A percentile compares a stretch with the other conserved stretches of the same genome.
phyloP scores from a whole-genome alignment of 2,797 vertebrate genomes.

The Lagodon rhomboides region DNA sequence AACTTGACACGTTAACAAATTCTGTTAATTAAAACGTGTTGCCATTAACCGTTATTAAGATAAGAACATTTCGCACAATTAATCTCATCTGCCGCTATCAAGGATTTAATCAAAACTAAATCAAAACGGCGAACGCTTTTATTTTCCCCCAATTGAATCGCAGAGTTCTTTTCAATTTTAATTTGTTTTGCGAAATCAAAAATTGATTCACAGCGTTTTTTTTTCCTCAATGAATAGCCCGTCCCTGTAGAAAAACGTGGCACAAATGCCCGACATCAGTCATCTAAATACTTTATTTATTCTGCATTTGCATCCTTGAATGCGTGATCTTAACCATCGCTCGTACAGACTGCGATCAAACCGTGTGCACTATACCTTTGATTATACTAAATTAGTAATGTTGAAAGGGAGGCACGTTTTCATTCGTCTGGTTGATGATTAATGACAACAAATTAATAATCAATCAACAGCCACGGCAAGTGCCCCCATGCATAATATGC shows the following conservation, averaged over 20 bases:
- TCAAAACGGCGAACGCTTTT: conserved; percentile 2
- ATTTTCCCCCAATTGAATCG: neutral
- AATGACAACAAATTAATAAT: conserved; percentile 11
- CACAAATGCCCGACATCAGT: neutral
- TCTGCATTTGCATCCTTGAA: conserved; percentile 2
- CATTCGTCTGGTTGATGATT: neutral
- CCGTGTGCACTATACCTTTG: neutral
- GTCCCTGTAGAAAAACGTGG: neutral
- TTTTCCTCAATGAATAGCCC: neutral
- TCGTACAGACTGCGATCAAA: neutral
- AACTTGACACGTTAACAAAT: neutral
- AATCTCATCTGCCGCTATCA: neutral
- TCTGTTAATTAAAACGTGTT: neutral
- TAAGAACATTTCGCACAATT: neutral
- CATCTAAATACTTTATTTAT: neutral
- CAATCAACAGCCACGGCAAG: neutral
- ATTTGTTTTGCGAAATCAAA: neutral
- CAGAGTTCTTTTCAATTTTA: neutral
- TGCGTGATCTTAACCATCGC: neutral
- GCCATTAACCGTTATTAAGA: neutral
- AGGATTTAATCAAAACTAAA: neutral
- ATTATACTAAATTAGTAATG: neutral
- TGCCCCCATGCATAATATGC: neutral
- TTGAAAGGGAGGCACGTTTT: neutral
- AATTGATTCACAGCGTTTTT: neutral